Base-by-base conservation (phyloP, 2,797 vertebrate genomes). In the Hipposideros larvatus region DNA sequence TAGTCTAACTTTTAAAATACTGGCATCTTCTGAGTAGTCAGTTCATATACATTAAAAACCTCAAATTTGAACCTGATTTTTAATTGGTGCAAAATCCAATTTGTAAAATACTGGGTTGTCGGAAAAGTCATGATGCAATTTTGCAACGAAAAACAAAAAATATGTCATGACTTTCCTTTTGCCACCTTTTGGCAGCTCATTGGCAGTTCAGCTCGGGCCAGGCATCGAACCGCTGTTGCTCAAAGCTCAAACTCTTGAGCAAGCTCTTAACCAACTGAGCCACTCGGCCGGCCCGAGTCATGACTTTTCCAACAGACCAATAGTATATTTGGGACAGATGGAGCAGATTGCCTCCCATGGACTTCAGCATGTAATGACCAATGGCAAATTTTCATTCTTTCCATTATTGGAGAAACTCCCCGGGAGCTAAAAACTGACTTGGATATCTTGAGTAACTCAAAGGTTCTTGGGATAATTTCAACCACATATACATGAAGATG, bases 11-110 rank as follows among this genome's bases (percentile, higher is more conserved):
- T 48, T 48, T 82, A 90, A 83, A 9, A 43, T 83, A 57, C 1
- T 74, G 21, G 19, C 43, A 91, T 94, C 43, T 89, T 86, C 74
- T 82, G 55, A 92, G 21, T 90, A 43, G 13, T 88, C 66, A 34
- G 84, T 91, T 91, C 59, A 13, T 48, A 48, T 48, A 48, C 46
- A 94, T 85, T 94, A 65, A 86, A 95, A 94, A 57, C n/a, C 31
- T 91, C 63, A 53, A 78, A 59, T 78, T 91, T 70, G 34, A 82
- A 46, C 43, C n/a, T 80, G 48, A 13, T 91, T 87, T 91, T 91
- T 28, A 84, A 51, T 51, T 51, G 48, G 48, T 51, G 48, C 14
- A 51, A 51, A 51, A 51, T 51, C 48, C 48, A 51, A 51, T 51
- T 51, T 51, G 48, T 51, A 51, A 15, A 51, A 14, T 37, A 37